Percentiles rank a stretch among this genome's conserved stretches.
phyloP scores from a whole-genome alignment of 2,888 invertebrate genomes.

The Galerucella nymphaeae region DNA sequence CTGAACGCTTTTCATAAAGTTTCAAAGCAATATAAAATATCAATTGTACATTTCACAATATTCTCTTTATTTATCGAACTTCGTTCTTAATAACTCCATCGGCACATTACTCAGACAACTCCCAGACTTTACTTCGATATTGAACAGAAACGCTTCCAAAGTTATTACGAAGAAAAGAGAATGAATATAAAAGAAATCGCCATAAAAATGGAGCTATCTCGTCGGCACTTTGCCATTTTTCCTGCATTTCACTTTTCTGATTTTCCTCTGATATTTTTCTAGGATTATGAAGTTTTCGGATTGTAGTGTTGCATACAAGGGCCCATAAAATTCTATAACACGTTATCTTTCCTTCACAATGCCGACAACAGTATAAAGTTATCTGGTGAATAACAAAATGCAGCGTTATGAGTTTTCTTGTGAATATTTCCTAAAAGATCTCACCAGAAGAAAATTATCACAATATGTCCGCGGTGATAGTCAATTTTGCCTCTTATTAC shows the following conservation, averaged over 20 bases:
- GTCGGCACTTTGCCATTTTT: conserved; percentile 35
- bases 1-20: no score
- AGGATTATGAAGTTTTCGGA: conserved; percentile 53
- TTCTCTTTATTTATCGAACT: background rate
- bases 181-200: conserved; percentile 23
- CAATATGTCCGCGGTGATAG: background rate
- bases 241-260: conserved; percentile 42
- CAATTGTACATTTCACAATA: background rate
- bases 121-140: background rate
- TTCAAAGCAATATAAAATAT: background rate
- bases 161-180: conserved; percentile 13
- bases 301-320: conserved; percentile 44
- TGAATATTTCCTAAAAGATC: conserved; percentile 38
- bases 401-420: conserved; percentile 52
- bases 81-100: background rate
- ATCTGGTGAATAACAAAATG: conserved; percentile 53
- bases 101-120: background rate
- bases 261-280: conserved; percentile 48
- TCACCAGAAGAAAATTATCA: conserved; percentile 26
- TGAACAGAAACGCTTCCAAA: conserved; percentile 1
- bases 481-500: background rate
- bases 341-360: conserved; percentile 56
- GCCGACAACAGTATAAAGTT: conserved; percentile 54
- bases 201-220: conserved; percentile 30
- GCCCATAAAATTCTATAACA: conserved; percentile 49